Conservation (phyloP, 64 coral and sea anemone species). For the Actinia tenebrosa region DNA sequence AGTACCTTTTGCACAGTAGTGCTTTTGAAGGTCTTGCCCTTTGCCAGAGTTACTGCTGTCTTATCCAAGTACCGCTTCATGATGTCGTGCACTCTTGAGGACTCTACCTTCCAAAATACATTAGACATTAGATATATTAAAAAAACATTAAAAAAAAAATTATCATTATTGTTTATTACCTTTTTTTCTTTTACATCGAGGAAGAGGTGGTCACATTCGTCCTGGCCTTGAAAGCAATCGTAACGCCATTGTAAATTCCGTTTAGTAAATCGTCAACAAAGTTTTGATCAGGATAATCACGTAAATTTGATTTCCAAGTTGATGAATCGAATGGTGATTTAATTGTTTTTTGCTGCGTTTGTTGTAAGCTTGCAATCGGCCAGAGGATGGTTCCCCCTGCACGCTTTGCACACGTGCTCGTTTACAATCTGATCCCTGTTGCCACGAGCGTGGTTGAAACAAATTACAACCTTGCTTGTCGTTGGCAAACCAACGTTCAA, state of each 20-base stretch:
- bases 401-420: conserved; percentile 21
- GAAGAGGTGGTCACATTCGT: too few relatives aligned
- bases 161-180: too few relatives aligned
- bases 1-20: too few relatives aligned
- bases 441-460: background rate
- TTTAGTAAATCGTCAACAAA: background rate
- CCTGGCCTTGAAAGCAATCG: too few relatives aligned
- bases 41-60: too few relatives aligned
- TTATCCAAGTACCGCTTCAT: too few relatives aligned
- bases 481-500: background rate
- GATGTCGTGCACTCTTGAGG: too few relatives aligned
- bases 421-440: background rate
- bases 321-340: background rate
- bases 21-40: too few relatives aligned
- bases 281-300: background rate
- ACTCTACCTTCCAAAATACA: too few relatives aligned
- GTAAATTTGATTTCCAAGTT: background rate
- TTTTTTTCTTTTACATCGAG: too few relatives aligned
- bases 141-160: too few relatives aligned
- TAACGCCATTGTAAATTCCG: background rate
- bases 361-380: conserved; percentile 11
- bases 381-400: conserved; percentile 5
- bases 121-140: too few relatives aligned
- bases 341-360: background rate
- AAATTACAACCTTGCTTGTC: conserved; percentile 9